Conservation (phyloP, 2,797 vertebrate species). For the Coregonus ussuriensis region DNA sequence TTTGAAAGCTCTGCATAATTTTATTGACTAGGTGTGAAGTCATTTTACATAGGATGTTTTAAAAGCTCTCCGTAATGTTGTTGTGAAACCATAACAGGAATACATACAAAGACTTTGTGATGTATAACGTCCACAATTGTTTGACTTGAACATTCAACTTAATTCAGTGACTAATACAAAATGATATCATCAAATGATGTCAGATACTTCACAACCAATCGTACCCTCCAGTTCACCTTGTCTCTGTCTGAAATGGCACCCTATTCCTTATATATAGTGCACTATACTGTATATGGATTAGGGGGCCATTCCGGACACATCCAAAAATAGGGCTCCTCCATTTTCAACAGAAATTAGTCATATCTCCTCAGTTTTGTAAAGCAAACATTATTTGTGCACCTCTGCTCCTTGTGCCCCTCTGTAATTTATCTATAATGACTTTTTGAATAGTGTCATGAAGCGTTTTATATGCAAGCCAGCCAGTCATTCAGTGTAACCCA, state of each 20-base stretch:
- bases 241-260: too few species aligned
- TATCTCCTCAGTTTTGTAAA: not conserved
- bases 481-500: constrained; percentile 79
- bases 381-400: not conserved
- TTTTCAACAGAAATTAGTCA: not conserved
- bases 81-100: not conserved
- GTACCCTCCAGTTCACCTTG: not conserved
- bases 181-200: not conserved
- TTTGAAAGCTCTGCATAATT: too few species aligned
- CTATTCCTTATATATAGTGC: too few species aligned
- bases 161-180: constrained; percentile 1
- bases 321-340: too few species aligned
- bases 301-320: not conserved
- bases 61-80: not conserved
- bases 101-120: not conserved
- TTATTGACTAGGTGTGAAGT: not conserved
- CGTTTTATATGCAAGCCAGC: constrained; percentile 82
- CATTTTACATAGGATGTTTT: not conserved
- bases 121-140: not conserved
- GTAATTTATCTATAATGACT: constrained; percentile 96
- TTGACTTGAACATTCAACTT: constrained; percentile 1
- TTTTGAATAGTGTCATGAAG: constrained; percentile 78
- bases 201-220: not conserved
- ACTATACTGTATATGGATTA: too few species aligned
- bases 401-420: constrained; percentile 36